Conservation (phyloP, 2,797 vertebrate species). For the Acrossocheilus fasciatus region DNA sequence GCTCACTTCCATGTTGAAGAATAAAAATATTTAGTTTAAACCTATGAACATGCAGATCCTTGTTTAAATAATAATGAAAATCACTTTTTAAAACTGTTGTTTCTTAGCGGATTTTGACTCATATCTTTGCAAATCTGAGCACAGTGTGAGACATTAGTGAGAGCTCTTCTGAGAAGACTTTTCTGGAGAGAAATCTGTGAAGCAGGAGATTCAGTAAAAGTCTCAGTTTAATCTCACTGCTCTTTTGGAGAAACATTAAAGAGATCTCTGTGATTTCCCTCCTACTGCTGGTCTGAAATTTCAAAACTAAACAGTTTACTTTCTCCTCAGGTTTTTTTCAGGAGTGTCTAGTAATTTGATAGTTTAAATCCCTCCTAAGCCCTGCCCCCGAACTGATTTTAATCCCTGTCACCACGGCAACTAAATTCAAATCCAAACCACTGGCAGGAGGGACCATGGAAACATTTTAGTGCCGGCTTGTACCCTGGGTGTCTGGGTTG, state of each 20-base stretch:
- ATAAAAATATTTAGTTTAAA: no score
- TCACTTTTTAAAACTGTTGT: neutral
- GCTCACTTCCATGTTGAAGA: no score
- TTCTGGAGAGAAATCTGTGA: neutral
- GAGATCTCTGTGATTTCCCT: neutral
- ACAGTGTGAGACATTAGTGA: neutral
- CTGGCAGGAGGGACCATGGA: conserved; percentile 59
- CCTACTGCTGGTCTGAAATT: neutral
- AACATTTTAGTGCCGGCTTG: conserved; percentile 61
- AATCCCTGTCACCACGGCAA: conserved; percentile 58
- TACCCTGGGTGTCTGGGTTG: conserved; percentile 15
- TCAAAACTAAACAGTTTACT: neutral
- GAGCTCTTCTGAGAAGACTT: neutral
- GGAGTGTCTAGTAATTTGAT: conserved; percentile 30
- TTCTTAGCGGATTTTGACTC: neutral
- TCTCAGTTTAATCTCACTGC: neutral
- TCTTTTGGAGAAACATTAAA: neutral
- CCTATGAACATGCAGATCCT: no score
- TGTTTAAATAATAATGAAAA: no score
- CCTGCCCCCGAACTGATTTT: conserved; percentile 46
- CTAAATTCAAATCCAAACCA: conserved; percentile 67
- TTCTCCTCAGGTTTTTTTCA: conserved; percentile 2
- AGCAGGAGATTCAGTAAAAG: neutral
- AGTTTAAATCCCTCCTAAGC: conserved; percentile 34
- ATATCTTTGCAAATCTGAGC: neutral